Evolutionary conservation across 2,888 invertebrate species (phyloP).

Genomic region (Cyrtodaria siliqua): DNA sequence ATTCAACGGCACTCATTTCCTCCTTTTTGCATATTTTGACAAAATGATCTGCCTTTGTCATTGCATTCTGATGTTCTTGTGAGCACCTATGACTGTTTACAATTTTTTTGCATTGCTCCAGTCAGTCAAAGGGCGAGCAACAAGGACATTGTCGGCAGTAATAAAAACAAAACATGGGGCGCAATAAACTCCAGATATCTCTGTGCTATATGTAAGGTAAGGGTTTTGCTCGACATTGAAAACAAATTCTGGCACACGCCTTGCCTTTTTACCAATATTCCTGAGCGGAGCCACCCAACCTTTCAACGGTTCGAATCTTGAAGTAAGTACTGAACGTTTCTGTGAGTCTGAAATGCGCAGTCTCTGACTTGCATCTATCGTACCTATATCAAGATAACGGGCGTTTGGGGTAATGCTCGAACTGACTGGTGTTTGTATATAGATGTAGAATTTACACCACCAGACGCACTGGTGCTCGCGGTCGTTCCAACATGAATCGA

Average conservation of each 20-base stretch:
- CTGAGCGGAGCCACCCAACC: neutral
- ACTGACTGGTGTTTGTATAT: too few relatives aligned
- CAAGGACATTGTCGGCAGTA: neutral
- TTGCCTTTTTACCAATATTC: neutral
- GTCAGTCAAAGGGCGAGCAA: conserved; percentile 4
- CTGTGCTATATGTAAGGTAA: neutral
- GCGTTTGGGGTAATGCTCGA: too few relatives aligned
- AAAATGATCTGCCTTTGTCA: conserved; percentile 9
- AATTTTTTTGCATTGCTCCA: conserved; percentile 16
- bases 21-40: conserved; percentile 4
- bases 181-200: conserved; percentile 5
- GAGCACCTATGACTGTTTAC: conserved; percentile 2
- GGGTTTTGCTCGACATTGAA: neutral
- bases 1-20: neutral
- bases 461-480: too few relatives aligned
- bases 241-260: conserved; percentile 8
- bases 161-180: conserved; percentile 6
- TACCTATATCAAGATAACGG: conserved; percentile 1
- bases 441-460: too few relatives aligned
- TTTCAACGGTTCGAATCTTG: neutral
- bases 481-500: too few relatives aligned
- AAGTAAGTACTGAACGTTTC: neutral
- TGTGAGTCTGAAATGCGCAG: neutral
- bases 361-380: neutral
- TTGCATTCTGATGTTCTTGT: conserved; percentile 3